Percentiles rank a stretch among this genome's conserved stretches.
Conservation (phyloP, 2,113 vertebrate species). For the Paracanthobrama guichenoti region DNA sequence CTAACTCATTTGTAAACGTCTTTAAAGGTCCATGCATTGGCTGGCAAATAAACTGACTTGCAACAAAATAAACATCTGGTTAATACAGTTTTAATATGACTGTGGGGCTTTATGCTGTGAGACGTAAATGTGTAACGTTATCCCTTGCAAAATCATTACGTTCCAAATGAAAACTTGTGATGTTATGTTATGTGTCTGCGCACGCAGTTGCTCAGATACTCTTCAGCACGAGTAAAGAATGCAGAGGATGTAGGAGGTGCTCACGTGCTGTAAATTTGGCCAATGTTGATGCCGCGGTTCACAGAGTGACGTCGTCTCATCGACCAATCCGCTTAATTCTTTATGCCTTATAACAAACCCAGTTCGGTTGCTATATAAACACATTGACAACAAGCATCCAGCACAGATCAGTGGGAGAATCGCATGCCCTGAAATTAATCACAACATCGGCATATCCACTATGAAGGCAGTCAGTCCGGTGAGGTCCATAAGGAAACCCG, state of each 20-base stretch:
- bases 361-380: constrained; percentile 52
- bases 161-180: neutral
- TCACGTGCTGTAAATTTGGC: constrained; percentile 27
- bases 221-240: constrained; percentile 37
- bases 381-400: constrained; percentile 16
- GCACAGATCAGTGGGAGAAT: neutral
- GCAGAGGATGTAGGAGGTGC: constrained; percentile 53
- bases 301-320: constrained; percentile 46
- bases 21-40: neutral
- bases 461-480: constrained; percentile 89
- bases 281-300: constrained; percentile 39
- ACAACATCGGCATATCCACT: neutral
- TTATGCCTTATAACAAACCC: constrained; percentile 37
- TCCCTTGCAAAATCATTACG: neutral
- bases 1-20: neutral
- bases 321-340: constrained; percentile 54
- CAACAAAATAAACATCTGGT: neutral
- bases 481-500: constrained; percentile 77
- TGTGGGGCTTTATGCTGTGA: neutral
- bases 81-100: neutral
- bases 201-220: constrained; percentile 6
- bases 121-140: neutral
- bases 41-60: neutral
- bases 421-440: neutral
- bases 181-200: neutral